Percentiles rank a stretch among this genome's conserved stretches.
These are phyloP conservation scores for Sarcophaga peregrina DNA, from an alignment of 1,140 invertebrate species.

Conservation along the genomic window DNA sequence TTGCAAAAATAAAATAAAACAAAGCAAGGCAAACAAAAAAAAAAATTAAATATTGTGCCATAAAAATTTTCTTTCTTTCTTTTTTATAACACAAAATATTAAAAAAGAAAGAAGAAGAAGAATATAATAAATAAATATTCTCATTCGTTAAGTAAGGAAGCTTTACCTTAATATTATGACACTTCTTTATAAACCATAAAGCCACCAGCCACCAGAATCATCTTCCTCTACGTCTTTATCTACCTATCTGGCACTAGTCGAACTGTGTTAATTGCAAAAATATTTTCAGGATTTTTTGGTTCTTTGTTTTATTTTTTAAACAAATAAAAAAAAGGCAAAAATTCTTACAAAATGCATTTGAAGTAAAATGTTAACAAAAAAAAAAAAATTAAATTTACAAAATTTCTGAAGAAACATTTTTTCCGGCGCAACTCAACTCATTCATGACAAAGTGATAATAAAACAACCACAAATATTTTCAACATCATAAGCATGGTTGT, in stretches of 20 bases:
- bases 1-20: background rate
- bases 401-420: too few species aligned
- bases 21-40: background rate
- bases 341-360: background rate
- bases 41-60: background rate
- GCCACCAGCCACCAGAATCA: background rate
- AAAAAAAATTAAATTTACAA: too few species aligned
- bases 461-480: constrained; percentile 33
- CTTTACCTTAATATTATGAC: too few species aligned
- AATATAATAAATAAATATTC: background rate
- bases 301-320: background rate
- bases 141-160: background rate
- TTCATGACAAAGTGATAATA: constrained; percentile 3
- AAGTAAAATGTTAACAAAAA: too few species aligned
- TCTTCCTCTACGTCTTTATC: too few species aligned
- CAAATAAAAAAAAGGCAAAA: background rate
- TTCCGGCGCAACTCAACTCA: background rate
- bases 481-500: background rate
- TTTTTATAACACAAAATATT: background rate
- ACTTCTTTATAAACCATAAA: background rate
- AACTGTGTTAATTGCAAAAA: constrained; percentile 30
- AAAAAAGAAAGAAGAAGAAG: background rate
- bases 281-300: background rate
- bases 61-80: background rate
- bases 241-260: background rate